phyloP scores from a whole-genome alignment of 2,888 invertebrate genomes.

The Mythimna ferrago region DNA sequence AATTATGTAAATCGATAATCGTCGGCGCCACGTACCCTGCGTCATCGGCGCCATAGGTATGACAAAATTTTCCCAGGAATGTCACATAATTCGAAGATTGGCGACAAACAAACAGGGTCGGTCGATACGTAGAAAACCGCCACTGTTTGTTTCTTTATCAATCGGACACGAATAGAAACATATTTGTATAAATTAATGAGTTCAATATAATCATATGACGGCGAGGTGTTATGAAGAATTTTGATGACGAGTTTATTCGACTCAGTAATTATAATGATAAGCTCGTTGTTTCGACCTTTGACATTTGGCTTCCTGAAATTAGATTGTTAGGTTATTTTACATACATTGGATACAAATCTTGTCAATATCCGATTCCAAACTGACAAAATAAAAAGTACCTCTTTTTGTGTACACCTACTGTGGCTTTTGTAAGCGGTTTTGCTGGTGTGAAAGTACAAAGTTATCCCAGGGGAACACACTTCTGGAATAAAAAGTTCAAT shows the following conservation, averaged over 20 bases:
- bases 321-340: not conserved
- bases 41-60: conserved; percentile 64
- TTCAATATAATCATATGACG: conserved; percentile 69
- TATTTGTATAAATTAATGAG: conserved; percentile 70
- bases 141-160: conserved; percentile 70
- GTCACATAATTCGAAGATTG: conserved; percentile 67
- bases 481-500: too few relatives aligned
- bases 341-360: not conserved
- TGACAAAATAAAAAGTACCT: too few relatives aligned
- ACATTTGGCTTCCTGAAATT: not conserved
- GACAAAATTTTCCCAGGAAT: conserved; percentile 74
- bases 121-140: conserved; percentile 66
- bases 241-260: conserved; percentile 41
- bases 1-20: conserved; percentile 60
- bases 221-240: conserved; percentile 60
- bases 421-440: too few relatives aligned
- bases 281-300: not conserved
- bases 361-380: too few relatives aligned
- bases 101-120: conserved; percentile 72
- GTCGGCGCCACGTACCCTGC: conserved; percentile 61
- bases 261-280: conserved; percentile 13
- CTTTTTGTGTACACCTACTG: too few relatives aligned
- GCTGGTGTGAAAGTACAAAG: too few relatives aligned
- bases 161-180: conserved; percentile 70
- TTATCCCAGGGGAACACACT: too few relatives aligned